phyloP scores from a whole-genome alignment of 2,797 vertebrate genomes.

The Gymnodraco acuticeps region DNA sequence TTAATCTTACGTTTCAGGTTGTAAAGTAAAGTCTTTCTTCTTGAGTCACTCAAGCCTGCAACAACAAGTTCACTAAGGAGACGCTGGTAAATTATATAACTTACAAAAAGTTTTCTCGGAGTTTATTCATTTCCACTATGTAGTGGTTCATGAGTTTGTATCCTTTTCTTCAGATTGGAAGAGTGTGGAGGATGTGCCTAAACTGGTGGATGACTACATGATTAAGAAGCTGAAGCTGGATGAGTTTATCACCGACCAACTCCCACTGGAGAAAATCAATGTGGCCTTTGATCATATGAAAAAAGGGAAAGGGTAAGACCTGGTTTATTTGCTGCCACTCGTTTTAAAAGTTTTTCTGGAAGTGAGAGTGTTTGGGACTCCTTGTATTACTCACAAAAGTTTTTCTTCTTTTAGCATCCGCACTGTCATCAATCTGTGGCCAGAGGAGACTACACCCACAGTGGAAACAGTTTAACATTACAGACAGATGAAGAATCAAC shows the following conservation, averaged over 20 bases:
- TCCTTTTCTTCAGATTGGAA: conserved; percentile 88
- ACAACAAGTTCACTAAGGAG: too few species aligned
- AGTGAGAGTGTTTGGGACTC: not conserved
- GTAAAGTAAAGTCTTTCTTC: too few species aligned
- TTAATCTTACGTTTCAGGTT: not conserved
- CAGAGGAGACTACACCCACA: not conserved
- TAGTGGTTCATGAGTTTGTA: not conserved
- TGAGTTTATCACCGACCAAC: conserved; percentile 90
- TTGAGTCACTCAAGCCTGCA: too few species aligned
- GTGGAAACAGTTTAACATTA: too few species aligned
- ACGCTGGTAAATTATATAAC: too few species aligned
- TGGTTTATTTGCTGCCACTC: not conserved
- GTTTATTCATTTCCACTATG: not conserved
- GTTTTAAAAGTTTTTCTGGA: not conserved
- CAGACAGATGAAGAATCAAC: not conserved
- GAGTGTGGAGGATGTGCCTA: conserved; percentile 88
- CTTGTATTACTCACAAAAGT: not conserved
- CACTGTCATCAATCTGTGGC: conserved; percentile 76
- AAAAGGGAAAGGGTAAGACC: conserved; percentile 86
- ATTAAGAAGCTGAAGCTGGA: conserved; percentile 92
- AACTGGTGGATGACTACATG: conserved; percentile 92
- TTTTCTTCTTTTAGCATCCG: conserved; percentile 81
- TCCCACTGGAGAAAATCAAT: conserved; percentile 89
- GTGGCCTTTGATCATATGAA: conserved; percentile 90
- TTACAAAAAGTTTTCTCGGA: not conserved